Evolutionary conservation across 1,140 invertebrate species (phyloP), one percentile per base, ranked within the genome.

Genomic region (Atopsyche davidsoni): DNA sequence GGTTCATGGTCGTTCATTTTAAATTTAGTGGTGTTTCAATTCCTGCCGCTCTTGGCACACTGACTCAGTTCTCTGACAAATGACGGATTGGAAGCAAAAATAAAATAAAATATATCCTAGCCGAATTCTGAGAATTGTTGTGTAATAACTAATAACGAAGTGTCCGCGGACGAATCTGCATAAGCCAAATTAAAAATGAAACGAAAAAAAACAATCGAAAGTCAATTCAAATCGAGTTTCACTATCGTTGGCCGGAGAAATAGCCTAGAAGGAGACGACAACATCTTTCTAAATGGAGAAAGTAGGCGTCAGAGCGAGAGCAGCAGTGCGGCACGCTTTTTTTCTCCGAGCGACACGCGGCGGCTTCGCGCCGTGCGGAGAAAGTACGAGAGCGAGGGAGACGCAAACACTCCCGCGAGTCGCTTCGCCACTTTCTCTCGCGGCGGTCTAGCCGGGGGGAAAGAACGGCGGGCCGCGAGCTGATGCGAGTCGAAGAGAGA

Each of bases 121-220:
- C 6, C 6, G n/a, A 28, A 28, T 28, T 28, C 24, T 28, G n/a
- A 7, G 24, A 28, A 28, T 28, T 28, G 24, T 28, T 28, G 4
- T 6, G 4, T 28, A 28, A 28, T n/a, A n/a, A n/a, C 13, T 38
- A 6, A 13, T 38, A 6, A 7, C 16, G 4, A n/a, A 25, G 32
- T 17, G 24, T 31, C 14, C 39, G 16, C 34, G 19, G 6, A 14
- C n/a, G 9, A 19, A 11, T 34, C 21, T 10, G 22, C 11, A 13
- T 21, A 13, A 38, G 28, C 25, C 13, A 42, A 11, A 38, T n/a
- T 7, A 7, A 17, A 14, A 17, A 32, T 38, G 9, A 40, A 45
- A 54, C 36, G 34, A 55, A 43, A 57, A 52, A 51, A 50, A 50
- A 17, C 36, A 50, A 28, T 42, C n/a, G 55, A 57, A 57, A 57